Conservation (phyloP, 2,888 invertebrate species). For the Pachydiplax longipennis region DNA sequence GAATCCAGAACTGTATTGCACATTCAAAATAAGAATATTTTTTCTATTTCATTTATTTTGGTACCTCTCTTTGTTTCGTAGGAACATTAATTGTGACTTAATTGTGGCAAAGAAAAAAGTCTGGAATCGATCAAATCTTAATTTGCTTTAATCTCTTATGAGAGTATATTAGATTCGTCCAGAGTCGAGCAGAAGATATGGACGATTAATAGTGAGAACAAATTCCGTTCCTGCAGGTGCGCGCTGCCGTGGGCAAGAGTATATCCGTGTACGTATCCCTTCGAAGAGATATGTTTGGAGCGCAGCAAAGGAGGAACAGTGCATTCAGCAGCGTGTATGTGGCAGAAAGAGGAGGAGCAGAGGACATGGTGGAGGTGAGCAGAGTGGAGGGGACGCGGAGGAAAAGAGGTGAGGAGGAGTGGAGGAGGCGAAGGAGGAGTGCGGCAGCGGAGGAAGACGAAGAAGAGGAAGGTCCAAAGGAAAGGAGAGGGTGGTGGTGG, state of each 20-base stretch:
- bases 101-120: no score
- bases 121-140: no score
- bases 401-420: background rate
- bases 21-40: no score
- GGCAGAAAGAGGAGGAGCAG: constrained; percentile 46
- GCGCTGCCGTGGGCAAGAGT: constrained; percentile 61
- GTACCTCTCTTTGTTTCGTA: no score
- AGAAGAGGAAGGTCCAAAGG: background rate
- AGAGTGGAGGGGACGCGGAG: background rate
- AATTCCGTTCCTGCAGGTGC: constrained; percentile 58
- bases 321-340: constrained; percentile 53
- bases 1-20: no score
- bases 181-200: no score
- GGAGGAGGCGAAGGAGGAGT: background rate
- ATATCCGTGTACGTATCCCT: constrained; percentile 61
- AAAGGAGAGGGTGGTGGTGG: background rate
- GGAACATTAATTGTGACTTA: no score
- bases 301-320: constrained; percentile 52
- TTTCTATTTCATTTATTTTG: no score
- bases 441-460: background rate
- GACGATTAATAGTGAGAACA: no score
- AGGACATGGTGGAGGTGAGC: background rate
- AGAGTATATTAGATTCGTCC: no score
- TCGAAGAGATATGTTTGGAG: constrained; percentile 51
- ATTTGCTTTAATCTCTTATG: no score